Evolutionary conservation across 1,140 invertebrate genomes (phyloP).

Genomic region (Orchesella cincta): DNA sequence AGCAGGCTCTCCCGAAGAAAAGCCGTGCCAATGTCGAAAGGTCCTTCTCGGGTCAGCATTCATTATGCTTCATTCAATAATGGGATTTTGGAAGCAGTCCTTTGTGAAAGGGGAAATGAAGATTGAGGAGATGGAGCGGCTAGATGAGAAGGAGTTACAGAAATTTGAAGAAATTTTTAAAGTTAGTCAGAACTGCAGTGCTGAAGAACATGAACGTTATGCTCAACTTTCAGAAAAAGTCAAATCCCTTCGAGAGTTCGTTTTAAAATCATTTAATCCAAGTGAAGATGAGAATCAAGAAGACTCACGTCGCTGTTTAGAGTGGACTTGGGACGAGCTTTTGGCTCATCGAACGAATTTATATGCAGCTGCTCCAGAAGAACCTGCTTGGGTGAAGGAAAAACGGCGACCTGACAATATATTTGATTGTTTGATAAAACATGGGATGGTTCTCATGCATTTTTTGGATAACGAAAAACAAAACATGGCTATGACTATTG

Average conservation of each 20-base stretch:
- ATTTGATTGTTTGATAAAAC: not conserved
- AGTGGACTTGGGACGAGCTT: too few relatives aligned
- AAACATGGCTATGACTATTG: not conserved
- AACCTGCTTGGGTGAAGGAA: too few relatives aligned
- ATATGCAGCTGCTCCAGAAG: too few relatives aligned
- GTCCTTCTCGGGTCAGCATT: not conserved
- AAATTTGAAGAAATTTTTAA: not conserved
- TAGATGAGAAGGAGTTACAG: not conserved
- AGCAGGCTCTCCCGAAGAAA: not conserved
- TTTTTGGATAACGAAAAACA: not conserved
- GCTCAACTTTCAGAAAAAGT: too few relatives aligned
- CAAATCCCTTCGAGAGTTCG: not conserved
- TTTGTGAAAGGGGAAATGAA: not conserved
- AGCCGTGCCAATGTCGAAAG: conserved; percentile 1
- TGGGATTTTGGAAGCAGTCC: not conserved
- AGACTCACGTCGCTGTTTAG: too few relatives aligned
- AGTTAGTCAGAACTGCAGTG: too few relatives aligned
- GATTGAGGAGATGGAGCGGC: not conserved
- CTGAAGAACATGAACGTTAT: too few relatives aligned
- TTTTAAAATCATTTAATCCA: too few relatives aligned
- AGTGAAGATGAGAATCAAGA: too few relatives aligned
- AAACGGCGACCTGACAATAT: not conserved
- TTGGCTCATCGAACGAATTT: too few relatives aligned
- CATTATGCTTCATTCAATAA: not conserved
- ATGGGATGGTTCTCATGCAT: not conserved